Evolutionary conservation across 2,797 vertebrate species (phyloP).

Genomic region (Geotrypetes seraphini): DNA sequence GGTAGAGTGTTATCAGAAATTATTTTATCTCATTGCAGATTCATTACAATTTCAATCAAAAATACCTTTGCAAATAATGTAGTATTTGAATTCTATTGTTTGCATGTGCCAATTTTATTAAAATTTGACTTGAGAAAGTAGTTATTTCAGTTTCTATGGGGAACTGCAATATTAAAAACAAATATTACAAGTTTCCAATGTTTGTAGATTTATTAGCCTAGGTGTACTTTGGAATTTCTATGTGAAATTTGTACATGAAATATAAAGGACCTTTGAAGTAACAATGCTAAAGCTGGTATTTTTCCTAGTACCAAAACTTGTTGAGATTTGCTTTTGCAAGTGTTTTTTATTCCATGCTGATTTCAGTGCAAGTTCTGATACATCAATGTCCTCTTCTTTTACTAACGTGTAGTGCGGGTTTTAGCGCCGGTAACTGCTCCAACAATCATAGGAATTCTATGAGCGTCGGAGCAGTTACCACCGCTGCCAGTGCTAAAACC

Average conservation of each 20-base stretch:
- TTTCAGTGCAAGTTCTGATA: too few relatives aligned
- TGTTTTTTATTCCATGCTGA: too few relatives aligned
- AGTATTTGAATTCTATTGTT: neutral
- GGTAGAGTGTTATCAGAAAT: too few relatives aligned
- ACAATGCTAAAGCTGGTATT: neutral
- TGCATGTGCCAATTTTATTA: neutral
- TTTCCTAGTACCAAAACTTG: neutral
- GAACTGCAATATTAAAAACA: neutral
- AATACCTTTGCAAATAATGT: neutral
- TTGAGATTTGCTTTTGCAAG: neutral
- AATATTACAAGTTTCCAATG: neutral
- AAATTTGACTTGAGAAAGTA: constrained; percentile 1
- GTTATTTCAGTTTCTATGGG: neutral
- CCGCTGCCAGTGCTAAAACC: too few relatives aligned
- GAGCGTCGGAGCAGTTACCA: too few relatives aligned
- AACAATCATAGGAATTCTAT: too few relatives aligned
- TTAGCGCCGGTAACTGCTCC: too few relatives aligned
- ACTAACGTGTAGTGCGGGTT: too few relatives aligned
- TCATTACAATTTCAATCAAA: neutral
- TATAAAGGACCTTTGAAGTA: neutral
- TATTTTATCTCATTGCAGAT: too few relatives aligned
- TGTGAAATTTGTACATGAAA: too few relatives aligned
- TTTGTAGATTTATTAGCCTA: neutral
- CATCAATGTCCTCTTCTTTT: too few relatives aligned
- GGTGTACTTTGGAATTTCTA: neutral